phyloP scores from a whole-genome alignment of 2,888 invertebrate species.

The Melieria omissa region DNA sequence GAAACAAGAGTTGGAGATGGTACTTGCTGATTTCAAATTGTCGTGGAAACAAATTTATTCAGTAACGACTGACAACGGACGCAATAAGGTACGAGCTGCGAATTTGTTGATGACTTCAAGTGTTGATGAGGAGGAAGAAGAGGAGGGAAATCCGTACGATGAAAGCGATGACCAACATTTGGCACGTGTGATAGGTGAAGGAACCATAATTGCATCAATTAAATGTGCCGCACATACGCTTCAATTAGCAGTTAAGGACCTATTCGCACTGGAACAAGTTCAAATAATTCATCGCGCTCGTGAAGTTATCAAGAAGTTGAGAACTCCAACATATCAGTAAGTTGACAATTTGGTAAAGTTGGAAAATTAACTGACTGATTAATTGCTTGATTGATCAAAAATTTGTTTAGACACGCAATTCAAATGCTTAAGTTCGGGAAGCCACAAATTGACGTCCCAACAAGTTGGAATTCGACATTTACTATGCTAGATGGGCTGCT shows the following conservation, averaged over 20 bases:
- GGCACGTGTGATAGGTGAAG: neutral
- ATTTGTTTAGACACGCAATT: constrained; percentile 3
- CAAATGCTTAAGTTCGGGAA: constrained; percentile 1
- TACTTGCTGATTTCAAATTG: no score
- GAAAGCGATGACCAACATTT: neutral
- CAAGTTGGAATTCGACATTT: constrained; percentile 22
- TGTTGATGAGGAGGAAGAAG: constrained; percentile 1
- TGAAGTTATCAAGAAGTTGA: constrained; percentile 13
- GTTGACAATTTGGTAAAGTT: constrained; percentile 1
- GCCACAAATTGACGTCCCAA: constrained; percentile 19
- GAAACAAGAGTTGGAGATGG: no score
- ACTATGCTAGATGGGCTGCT: constrained; percentile 19
- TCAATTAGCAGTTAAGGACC: constrained; percentile 14
- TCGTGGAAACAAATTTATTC: neutral
- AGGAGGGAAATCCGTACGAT: neutral
- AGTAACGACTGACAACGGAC: neutral
- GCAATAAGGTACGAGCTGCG: no score
- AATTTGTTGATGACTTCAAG: constrained; percentile 7
- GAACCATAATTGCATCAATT: no score
- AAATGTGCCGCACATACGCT: no score
- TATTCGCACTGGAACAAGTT: neutral
- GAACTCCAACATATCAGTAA: constrained; percentile 21
- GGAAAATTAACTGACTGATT: no score
- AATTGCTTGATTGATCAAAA: no score
- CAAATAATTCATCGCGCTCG: constrained; percentile 16